Evolutionary conservation across 1,140 invertebrate genomes (phyloP).

Genomic region (Elymnias hypermnestra): DNA sequence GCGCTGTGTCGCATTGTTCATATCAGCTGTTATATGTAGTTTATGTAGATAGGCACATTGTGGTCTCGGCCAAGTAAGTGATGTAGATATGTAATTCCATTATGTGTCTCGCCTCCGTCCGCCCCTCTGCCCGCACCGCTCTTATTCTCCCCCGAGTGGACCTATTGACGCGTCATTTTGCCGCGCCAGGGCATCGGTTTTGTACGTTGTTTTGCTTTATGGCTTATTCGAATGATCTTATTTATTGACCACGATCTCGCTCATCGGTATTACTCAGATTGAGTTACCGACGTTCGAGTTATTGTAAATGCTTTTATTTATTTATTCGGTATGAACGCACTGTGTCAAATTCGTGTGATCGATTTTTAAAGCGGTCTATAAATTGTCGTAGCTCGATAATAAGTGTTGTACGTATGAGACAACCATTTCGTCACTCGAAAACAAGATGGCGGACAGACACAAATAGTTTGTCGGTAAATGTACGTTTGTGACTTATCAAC

Average conservation of each 20-base stretch:
- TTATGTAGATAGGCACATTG: slow-evolving; percentile 42
- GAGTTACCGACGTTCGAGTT: slow-evolving; percentile 24
- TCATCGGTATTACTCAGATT: slow-evolving; percentile 34
- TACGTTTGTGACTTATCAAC: slow-evolving; percentile 57
- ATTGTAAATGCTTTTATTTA: background rate
- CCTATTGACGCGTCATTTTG: slow-evolving; percentile 60
- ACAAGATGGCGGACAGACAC: slow-evolving; percentile 66
- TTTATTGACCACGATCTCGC: slow-evolving; percentile 10
- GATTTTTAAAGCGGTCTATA: no score
- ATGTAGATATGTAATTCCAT: slow-evolving; percentile 70
- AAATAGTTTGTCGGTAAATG: slow-evolving; percentile 59
- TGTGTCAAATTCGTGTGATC: no score
- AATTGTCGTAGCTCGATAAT: no score
- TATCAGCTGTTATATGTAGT: slow-evolving; percentile 27
- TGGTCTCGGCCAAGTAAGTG: slow-evolving; percentile 57
- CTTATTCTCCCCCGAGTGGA: slow-evolving; percentile 42
- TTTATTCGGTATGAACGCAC: no score
- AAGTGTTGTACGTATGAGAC: slow-evolving; percentile 28
- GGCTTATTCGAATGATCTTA: slow-evolving; percentile 56
- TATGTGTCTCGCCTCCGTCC: slow-evolving; percentile 67
- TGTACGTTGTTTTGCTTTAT: slow-evolving; percentile 58
- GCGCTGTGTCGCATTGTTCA: slow-evolving; percentile 37
- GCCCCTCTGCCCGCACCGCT: slow-evolving; percentile 35
- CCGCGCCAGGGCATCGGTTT: slow-evolving; percentile 56
- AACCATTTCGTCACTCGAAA: slow-evolving; percentile 58